Evolutionary conservation across 2,888 invertebrate genomes (phyloP), one percentile per base, ranked within the genome.

Genomic region (Phyto melanocephala): DNA sequence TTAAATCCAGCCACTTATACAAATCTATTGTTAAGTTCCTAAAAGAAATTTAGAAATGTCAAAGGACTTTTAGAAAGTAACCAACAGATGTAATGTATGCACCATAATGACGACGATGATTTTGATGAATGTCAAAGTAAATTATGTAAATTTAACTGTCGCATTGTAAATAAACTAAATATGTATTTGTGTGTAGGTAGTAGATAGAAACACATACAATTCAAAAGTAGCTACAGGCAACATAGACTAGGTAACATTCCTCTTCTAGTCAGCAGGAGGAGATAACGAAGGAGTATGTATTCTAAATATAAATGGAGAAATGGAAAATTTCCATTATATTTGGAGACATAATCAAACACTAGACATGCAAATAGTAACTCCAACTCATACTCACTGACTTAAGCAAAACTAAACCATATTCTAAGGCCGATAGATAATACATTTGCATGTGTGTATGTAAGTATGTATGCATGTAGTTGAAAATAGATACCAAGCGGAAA

Each of bases 341-440:
- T 78, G 50, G 68, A 81, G 78, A 81, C 68, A 78, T 81, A 78
- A 78, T 68, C 81, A 81, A 81, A 81, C 74, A 81, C 81, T 81
- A 70, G 70, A 75, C 70, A 65, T 68, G 63, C 70, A 65, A 80
- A 75, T 65, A 56, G 4, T 6, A 28, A 63, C 63, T 63, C 62
- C 17, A 70, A 24, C 6, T 28, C 6, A 28, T 28, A 28, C 28
- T 28, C 3, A 62, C 13, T 62, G 54, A 70, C 52, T 77, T 28
- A 67, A 47, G 35, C 15, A 28, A 28, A 24, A 24, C 52, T 10
- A 52, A 52, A 40, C 47, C 10, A 47, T 28, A 71, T 11, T 63
- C 42, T 52, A 50, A 56, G 65, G 35, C 24, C 67, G 28, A 6
- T 5, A 28, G 6, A 5, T 5, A 6, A 28, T 28, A 28, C 28